These are phyloP conservation scores for Megaceryle alcyon DNA, from an alignment of 2,797 vertebrate species.

Conservation along the genomic window DNA sequence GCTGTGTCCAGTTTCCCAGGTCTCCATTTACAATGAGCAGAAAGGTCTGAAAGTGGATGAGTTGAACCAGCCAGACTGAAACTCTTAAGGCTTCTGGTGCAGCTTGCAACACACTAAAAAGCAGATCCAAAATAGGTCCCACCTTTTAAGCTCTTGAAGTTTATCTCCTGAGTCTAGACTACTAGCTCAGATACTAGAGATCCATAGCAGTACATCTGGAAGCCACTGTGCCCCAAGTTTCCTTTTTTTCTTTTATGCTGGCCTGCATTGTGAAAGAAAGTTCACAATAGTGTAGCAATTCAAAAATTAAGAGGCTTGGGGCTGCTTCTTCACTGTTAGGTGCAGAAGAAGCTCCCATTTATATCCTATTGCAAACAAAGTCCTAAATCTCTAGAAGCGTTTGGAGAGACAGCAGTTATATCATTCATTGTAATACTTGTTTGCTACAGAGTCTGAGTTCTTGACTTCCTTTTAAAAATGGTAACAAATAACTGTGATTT, in stretches of 20 bases:
- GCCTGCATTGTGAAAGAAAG: neutral
- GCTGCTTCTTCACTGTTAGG: neutral
- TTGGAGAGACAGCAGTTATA: neutral
- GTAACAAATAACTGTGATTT: neutral
- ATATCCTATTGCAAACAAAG: neutral
- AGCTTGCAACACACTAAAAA: neutral
- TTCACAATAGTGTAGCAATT: rapidly evolving
- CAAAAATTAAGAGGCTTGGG: neutral
- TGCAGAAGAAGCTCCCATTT: neutral
- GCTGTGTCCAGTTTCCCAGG: neutral
- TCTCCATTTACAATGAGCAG: neutral
- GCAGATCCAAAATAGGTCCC: neutral
- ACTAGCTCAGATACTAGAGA: neutral
- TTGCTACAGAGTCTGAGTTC: neutral
- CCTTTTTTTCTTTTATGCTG: neutral
- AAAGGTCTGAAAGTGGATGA: neutral
- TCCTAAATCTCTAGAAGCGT: neutral
- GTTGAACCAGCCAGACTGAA: neutral
- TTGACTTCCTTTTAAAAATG: neutral
- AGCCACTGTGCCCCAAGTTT: neutral
- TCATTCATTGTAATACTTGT: neutral
- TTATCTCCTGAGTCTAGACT: neutral
- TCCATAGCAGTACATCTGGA: neutral
- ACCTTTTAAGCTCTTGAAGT: neutral
- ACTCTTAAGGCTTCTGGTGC: neutral